Evolutionary conservation across 2,113 vertebrate genomes (phyloP), one percentile per base, ranked within the genome.

Genomic region (Petrocephalus zakoni): DNA sequence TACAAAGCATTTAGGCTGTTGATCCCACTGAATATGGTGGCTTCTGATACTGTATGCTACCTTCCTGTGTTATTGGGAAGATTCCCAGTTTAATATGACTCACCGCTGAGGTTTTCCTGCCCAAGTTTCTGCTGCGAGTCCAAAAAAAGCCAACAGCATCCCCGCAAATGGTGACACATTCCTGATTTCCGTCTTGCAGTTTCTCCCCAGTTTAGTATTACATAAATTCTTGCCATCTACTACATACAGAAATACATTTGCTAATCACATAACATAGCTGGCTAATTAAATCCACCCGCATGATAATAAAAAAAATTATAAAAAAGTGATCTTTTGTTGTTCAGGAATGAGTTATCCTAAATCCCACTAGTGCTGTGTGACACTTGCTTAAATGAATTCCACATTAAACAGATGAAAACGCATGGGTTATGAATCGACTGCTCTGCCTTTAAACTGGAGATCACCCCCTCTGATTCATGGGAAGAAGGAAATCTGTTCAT

Each of bases 281-380:
- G 11, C 46, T 83, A 47, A 83, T 83, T 83, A 83, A 83, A 83
- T 81, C 81, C 81, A 83, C 81, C 81, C 81, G n/a, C 81, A 83
- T 11, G 37, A 49, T 22, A 83, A 82, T 82, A 21, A 82, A 22
- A 64, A 53, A 46, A 82, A 49, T 21, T 11, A 47, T 83, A 9
- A 83, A 83, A 83, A 19, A 49, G 46, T n/a, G 6, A 47, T 83
- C 81, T 22, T 47, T 47, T 83, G 37, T 83, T n/a, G 9, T 83
- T 83, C 21, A 83, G 46, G 22, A 46, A 81, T 81, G 29, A 81
- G 6, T 81, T 81, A 5, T 42, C 13, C 19, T 37, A 81, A 83
- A 83, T 47, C 22, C 81, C 34, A 0, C 1, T 8, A 83, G 8
- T 2, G 37, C 17, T 82, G 78, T n/a, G 22, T 49, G 49, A 83